Evolutionary conservation across 2,888 invertebrate genomes (phyloP).

Genomic region (Acheta domesticus): DNA sequence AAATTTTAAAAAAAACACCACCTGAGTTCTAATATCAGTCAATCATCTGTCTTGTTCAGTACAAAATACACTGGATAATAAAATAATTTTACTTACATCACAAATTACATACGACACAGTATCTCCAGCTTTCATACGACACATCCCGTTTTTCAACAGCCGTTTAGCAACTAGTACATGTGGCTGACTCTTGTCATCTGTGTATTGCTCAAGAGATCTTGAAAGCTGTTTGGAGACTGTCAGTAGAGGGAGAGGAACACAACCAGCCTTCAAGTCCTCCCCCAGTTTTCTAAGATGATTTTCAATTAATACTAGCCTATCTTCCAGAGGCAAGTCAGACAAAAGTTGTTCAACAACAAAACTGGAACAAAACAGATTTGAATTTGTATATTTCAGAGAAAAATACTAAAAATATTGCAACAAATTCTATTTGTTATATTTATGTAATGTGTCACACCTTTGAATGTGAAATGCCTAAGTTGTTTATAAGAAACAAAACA

Average conservation of each 20-base stretch:
- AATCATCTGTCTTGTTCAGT: too few species aligned
- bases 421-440: background rate
- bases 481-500: too few species aligned
- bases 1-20: too few species aligned
- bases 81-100: constrained; percentile 49
- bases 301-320: constrained; percentile 81
- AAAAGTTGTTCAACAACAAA: constrained; percentile 79
- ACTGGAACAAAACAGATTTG: constrained; percentile 45
- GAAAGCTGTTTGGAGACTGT: constrained; percentile 93
- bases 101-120: constrained; percentile 95
- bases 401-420: background rate
- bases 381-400: background rate
- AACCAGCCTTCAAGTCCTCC: constrained; percentile 65
- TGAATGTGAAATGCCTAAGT: too few species aligned
- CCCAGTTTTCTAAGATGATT: constrained; percentile 72
- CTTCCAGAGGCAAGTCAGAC: constrained; percentile 74
- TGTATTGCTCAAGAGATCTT: constrained; percentile 89
- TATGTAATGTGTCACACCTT: too few species aligned
- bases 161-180: constrained; percentile 92
- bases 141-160: constrained; percentile 70
- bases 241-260: constrained; percentile 70
- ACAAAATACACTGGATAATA: too few species aligned
- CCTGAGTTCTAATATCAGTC: too few species aligned
- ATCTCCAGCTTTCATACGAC: constrained; percentile 68
- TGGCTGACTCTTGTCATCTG: constrained; percentile 74